Conservation (phyloP, 2,797 vertebrate species). For the Sus cebifrons region DNA sequence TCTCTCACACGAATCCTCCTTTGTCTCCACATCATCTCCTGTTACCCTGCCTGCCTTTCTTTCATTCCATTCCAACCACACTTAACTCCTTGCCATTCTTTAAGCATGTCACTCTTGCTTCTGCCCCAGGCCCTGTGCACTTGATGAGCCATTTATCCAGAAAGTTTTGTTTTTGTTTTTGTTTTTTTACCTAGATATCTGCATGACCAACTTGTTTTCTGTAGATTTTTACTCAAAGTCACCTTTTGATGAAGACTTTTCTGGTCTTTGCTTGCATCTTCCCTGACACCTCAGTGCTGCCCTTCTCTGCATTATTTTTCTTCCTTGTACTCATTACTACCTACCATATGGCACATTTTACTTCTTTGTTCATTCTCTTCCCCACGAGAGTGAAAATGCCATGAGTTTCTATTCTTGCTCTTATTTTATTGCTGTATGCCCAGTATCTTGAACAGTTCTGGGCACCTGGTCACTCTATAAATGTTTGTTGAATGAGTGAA, state of each 20-base stretch:
- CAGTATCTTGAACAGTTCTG: background rate
- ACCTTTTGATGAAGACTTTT: background rate
- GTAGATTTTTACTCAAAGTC: background rate
- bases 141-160: background rate
- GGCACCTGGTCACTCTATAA: background rate
- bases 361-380: background rate
- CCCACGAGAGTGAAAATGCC: background rate
- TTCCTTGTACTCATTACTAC: background rate
- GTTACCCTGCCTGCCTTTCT: background rate
- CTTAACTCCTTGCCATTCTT: background rate
- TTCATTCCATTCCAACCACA: background rate
- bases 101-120: background rate
- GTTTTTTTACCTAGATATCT: background rate
- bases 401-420: background rate
- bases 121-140: constrained; percentile 55
- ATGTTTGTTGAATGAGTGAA: constrained; percentile 13
- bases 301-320: background rate
- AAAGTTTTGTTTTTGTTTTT: background rate
- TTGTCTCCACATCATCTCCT: background rate
- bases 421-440: background rate
- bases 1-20: background rate
- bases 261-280: background rate
- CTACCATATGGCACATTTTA: background rate
- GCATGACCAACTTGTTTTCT: constrained; percentile 26
- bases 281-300: background rate